Base-by-base conservation (phyloP, 2,888 invertebrate genomes). In the Plebejus anna region DNA sequence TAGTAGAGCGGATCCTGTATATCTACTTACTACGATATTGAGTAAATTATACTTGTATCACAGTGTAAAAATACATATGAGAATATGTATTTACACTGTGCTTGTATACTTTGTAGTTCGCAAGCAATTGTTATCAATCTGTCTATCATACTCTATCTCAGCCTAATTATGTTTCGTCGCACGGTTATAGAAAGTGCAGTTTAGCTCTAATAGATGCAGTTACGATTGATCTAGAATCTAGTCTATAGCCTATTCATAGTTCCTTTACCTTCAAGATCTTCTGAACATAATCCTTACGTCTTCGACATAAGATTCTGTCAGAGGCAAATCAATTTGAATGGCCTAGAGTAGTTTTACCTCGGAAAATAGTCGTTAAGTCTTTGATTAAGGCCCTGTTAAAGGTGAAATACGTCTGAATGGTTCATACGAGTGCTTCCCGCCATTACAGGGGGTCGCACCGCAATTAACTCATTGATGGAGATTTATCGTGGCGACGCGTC, bases 381-480 rank as follows among this genome's bases (percentile, higher is more conserved):
- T 59, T 1, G 59, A 22, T 9, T 59, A 59, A 59, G 59, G 59
- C 22, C 0, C 22, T 7, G 59, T 22, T 7, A 22, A 22, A 59
- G 22, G 59, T 59, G 16, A 59, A 59, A 59, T 59, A 22, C 0
- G 0, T 7, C n/a, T 59, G 59, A 59, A 59, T 22, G 59, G 22
- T 9, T 22, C 3, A 11, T 22, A 59, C 59, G 28, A 61, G 28
- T 13, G 32, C 66, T 66, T 66, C 66, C 66, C 66, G 32, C 66
- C 13, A 36, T 66, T 32, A 66, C 32, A 11, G 32, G 32, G 66
- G 66, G 61, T 61, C 61, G 61, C 22, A 28, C 4, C 11, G 32
- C 66, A 66, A 66, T 66, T 66, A 66, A 32, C 13, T 66, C 66
- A 36, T 66, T 66, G 66, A 66, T 66, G 66, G 66, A 66, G 66